A percentile compares a stretch with the other conserved stretches of the same genome.
Conservation (phyloP, 2,113 vertebrate genomes). For the Lontra canadensis region DNA sequence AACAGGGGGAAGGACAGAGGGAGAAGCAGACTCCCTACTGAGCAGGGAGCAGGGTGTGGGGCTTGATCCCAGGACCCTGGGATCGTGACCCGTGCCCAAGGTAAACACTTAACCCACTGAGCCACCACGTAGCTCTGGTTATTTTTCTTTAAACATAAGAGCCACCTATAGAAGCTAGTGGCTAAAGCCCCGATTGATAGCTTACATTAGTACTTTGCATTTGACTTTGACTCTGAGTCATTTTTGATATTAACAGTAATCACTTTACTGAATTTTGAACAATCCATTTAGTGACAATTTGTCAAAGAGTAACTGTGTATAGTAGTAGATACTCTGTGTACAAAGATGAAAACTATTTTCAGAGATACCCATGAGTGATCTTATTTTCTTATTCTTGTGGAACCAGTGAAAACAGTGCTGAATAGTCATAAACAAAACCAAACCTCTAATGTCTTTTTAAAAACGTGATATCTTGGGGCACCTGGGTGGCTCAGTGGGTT, state of each 20-base stretch:
- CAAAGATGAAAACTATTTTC: constrained; percentile 40
- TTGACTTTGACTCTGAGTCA: constrained; percentile 46
- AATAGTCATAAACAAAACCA: constrained; percentile 31
- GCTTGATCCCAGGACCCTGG: not conserved
- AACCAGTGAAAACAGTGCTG: not conserved
- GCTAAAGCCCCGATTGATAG: not conserved
- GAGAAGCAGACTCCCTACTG: not conserved
- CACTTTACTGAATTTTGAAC: not conserved
- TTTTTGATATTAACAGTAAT: constrained; percentile 24
- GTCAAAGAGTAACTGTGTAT: not conserved
- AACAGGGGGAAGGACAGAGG: not conserved
- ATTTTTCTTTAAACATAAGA: constrained; percentile 36
- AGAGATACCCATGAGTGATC: not conserved
- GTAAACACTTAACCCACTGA: not conserved
- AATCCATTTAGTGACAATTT: not conserved
- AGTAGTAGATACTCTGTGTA: not conserved
- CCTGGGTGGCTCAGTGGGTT: too few relatives aligned
- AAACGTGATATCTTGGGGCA: not conserved
- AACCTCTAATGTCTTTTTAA: not conserved
- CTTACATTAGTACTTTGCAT: constrained; percentile 24
- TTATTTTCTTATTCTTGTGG: constrained; percentile 29
- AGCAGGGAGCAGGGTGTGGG: too few relatives aligned
- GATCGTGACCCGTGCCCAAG: not conserved
- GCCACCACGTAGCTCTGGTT: not conserved
- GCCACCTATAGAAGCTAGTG: not conserved